Base-by-base conservation (phyloP, 2,797 vertebrate species). In the Anguilla obscura region DNA sequence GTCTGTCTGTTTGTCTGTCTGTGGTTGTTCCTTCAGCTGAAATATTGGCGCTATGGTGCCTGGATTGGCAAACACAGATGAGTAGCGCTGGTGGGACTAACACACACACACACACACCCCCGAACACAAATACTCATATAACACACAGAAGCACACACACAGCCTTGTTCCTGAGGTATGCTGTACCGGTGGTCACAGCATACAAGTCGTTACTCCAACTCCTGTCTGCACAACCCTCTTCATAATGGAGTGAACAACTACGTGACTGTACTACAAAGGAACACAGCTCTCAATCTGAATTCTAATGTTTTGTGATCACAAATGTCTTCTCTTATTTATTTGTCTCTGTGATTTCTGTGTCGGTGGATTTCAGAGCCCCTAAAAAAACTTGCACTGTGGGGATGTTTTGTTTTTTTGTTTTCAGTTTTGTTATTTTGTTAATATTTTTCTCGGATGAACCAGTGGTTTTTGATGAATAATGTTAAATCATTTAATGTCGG, bases 281-380 rank as follows among this genome's bases (percentile, higher is more conserved):
- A 91, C 88, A 90, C 91, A 89, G 74, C 82, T 87, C 85, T 76
- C 79, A 82, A 45, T 50, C 21, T 82, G 45, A 82, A 82, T 88
- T 87, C 91, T 90, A 91, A 84, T 87, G 60, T 88, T 88, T 84
- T 85, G 88, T 86, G 71, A 90, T 89, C 90, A 83, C 76, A 89
- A 90, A 90, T 79, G 9, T 90, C 63, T 90, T 79, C 87, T 92
- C 91, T 95, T 95, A 95, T 95, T 95, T 95, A 95, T 96, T 91
- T 86, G 85, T 87, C 87, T 85, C 88, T 90, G 92, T 89, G 91
- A 91, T 89, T 91, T 88, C 93, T 92, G 87, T 69, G 90, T 92
- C 93, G 92, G 8, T 56, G 24, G 66, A 88, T 60, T 88, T 87
- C 30, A 8, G 83, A 88, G 45, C 84, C 88, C 85, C 85, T 54